Evolutionary conservation across 1,140 invertebrate species (phyloP).

Genomic region (Phymorhynchus buccinoides): DNA sequence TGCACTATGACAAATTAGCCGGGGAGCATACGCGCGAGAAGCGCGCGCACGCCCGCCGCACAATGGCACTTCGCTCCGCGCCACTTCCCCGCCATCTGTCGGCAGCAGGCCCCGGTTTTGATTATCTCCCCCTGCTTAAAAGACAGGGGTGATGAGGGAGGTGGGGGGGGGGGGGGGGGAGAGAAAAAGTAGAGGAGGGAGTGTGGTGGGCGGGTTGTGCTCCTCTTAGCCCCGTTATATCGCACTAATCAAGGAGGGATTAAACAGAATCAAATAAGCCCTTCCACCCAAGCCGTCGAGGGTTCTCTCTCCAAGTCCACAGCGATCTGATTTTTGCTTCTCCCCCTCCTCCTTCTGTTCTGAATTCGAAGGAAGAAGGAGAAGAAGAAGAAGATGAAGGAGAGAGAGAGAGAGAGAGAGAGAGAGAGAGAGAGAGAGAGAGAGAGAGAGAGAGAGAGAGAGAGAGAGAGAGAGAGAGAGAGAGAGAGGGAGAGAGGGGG

Average conservation of each 20-base stretch:
- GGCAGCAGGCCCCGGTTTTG: slow-evolving; percentile 35
- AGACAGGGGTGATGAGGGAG: background rate
- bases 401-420: too few species aligned
- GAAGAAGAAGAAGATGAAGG: too few species aligned
- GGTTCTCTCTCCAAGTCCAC: slow-evolving; percentile 15
- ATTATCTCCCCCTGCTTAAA: slow-evolving; percentile 34
- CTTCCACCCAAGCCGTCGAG: background rate
- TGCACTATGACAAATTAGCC: slow-evolving; percentile 40
- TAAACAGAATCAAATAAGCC: slow-evolving; percentile 43
- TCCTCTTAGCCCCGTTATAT: slow-evolving; percentile 37
- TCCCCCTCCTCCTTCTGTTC: slow-evolving; percentile 23
- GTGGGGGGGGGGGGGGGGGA: slow-evolving; percentile 9
- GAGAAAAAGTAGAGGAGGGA: background rate
- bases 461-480: too few species aligned
- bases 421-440: background rate
- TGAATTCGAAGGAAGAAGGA: background rate
- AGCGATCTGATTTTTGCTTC: slow-evolving; percentile 7
- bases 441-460: background rate
- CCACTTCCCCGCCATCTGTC: slow-evolving; percentile 43
- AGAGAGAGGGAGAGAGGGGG: background rate
- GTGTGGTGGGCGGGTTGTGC: background rate
- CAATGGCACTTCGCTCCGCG: slow-evolving; percentile 30
- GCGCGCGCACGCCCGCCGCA: background rate
- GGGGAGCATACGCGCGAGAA: slow-evolving; percentile 31
- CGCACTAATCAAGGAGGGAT: slow-evolving; percentile 44